Evolutionary conservation across 2,888 invertebrate species (phyloP).

Genomic region (Mesorhabditis belari): DNA sequence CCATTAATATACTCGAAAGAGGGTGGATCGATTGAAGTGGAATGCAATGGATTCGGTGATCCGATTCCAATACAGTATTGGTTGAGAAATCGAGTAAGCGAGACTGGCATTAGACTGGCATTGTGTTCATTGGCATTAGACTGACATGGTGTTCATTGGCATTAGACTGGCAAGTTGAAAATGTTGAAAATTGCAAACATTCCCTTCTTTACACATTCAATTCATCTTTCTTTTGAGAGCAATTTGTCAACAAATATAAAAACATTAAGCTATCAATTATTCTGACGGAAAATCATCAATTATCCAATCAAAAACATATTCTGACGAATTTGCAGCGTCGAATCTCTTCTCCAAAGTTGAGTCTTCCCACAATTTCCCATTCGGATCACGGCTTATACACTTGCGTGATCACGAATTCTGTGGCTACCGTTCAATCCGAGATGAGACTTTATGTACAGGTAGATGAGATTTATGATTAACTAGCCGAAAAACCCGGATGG

Average conservation of each 20-base stretch:
- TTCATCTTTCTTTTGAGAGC: too few species aligned
- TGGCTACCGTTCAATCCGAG: slow-evolving; percentile 27
- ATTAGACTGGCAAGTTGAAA: background rate
- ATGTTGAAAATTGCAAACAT: background rate
- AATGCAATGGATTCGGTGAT: slow-evolving; percentile 46
- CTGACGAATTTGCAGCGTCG: slow-evolving; percentile 29
- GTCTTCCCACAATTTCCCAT: slow-evolving; percentile 24
- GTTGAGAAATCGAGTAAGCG: too few species aligned
- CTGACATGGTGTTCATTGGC: too few species aligned
- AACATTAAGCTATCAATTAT: too few species aligned
- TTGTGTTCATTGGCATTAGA: too few species aligned
- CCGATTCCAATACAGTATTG: slow-evolving; percentile 47
- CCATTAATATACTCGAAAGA: slow-evolving; percentile 25
- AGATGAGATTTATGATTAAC: too few species aligned
- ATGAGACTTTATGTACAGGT: slow-evolving; percentile 36
- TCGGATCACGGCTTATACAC: slow-evolving; percentile 44
- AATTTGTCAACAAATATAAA: too few species aligned
- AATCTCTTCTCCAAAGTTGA: slow-evolving; percentile 22
- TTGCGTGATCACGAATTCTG: slow-evolving; percentile 39
- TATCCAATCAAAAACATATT: too few species aligned
- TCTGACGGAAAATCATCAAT: too few species aligned
- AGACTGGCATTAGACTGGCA: too few species aligned
- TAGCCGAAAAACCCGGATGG: background rate
- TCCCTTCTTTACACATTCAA: too few species aligned
- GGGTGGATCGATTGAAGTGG: slow-evolving; percentile 29